Evolutionary conservation across 2,888 invertebrate species (phyloP).

Genomic region (Volucella inflata): DNA sequence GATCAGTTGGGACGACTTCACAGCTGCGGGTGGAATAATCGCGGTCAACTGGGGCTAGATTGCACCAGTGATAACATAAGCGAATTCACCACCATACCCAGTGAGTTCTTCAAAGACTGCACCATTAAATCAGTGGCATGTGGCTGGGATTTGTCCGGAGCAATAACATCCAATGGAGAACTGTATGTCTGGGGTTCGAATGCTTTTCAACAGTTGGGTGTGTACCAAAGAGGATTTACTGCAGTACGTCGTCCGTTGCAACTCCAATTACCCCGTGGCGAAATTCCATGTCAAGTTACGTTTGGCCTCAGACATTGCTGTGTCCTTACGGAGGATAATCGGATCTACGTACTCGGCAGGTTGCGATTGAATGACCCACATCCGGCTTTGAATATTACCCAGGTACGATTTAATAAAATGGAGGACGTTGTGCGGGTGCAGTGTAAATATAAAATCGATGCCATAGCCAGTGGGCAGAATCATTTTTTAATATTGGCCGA

Average conservation of each 20-base stretch:
- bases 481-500: constrained; percentile 84
- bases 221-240: constrained; percentile 84
- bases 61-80: constrained; percentile 79
- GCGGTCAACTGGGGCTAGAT: constrained; percentile 87
- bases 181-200: constrained; percentile 94
- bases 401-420: constrained; percentile 80
- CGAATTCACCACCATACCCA: constrained; percentile 84
- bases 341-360: constrained; percentile 82
- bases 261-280: constrained; percentile 80
- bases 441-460: constrained; percentile 85
- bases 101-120: constrained; percentile 86
- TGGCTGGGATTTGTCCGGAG: constrained; percentile 93
- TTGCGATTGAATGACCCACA: constrained; percentile 79
- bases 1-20: constrained; percentile 88
- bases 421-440: constrained; percentile 79
- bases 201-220: constrained; percentile 90
- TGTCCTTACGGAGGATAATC: constrained; percentile 80
- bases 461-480: constrained; percentile 91
- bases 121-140: constrained; percentile 88
- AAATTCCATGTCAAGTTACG: constrained; percentile 79
- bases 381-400: constrained; percentile 79
- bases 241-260: constrained; percentile 81
- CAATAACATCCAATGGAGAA: constrained; percentile 87
- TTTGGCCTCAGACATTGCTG: constrained; percentile 82
- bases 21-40: constrained; percentile 91